Conservation (phyloP, 2,888 invertebrate species). For the Hemicrepidius hirtus region DNA sequence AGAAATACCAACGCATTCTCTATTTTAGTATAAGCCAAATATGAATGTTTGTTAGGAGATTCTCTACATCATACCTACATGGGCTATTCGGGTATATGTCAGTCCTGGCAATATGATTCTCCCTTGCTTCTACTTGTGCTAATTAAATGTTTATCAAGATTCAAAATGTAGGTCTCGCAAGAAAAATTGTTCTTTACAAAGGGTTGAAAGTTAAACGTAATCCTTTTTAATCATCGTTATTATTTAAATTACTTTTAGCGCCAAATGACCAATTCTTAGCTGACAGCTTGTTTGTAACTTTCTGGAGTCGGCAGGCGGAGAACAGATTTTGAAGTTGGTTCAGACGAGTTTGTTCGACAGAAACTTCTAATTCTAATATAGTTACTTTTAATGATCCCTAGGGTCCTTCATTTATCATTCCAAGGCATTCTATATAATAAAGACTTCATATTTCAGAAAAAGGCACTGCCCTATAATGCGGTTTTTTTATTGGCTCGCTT, state of each 20-base stretch:
- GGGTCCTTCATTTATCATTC: conserved; percentile 18
- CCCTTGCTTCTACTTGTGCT: too few species aligned
- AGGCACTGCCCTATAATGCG: not conserved
- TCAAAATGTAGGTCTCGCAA: not conserved
- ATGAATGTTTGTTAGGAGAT: too few species aligned
- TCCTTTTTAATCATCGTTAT: not conserved
- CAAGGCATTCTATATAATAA: not conserved
- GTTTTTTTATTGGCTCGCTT: not conserved
- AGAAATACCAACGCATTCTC: too few species aligned
- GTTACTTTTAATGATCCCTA: conserved; percentile 17
- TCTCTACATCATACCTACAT: too few species aligned
- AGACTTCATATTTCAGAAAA: conserved; percentile 13
- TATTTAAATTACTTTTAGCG: conserved; percentile 25
- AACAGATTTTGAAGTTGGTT: conserved; percentile 11
- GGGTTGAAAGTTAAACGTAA: not conserved
- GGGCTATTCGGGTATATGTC: too few species aligned
- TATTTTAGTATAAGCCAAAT: too few species aligned
- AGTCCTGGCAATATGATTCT: too few species aligned
- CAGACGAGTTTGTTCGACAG: conserved; percentile 8
- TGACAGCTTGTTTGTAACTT: conserved; percentile 16
- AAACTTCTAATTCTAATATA: conserved; percentile 9
- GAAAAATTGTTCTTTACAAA: conserved; percentile 9
- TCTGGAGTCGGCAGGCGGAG: not conserved
- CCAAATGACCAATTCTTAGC: conserved; percentile 15
- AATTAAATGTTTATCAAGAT: too few species aligned